phyloP scores from a whole-genome alignment of 2,888 invertebrate species.

The Calliphora vomitoria region DNA sequence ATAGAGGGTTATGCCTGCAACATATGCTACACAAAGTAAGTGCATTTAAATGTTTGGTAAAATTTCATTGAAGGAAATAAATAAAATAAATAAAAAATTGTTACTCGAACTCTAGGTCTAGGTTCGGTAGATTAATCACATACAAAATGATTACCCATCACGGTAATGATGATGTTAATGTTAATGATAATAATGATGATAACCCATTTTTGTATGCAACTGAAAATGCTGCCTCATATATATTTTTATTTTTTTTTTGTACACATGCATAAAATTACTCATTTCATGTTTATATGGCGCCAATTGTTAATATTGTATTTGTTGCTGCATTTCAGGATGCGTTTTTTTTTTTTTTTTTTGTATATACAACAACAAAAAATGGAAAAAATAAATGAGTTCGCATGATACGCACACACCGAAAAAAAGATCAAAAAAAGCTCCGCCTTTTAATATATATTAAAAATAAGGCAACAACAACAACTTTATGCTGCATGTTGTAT shows the following conservation, averaged over 20 bases:
- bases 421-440: slow-evolving; percentile 83
- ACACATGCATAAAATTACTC: slow-evolving; percentile 53
- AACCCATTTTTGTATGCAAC: slow-evolving; percentile 52
- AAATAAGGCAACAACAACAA: slow-evolving; percentile 16
- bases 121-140: slow-evolving; percentile 22
- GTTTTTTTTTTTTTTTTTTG: slow-evolving; percentile 58
- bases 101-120: not conserved
- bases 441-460: slow-evolving; percentile 81
- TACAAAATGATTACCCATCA: slow-evolving; percentile 29
- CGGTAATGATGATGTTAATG: slow-evolving; percentile 20
- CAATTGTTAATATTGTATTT: slow-evolving; percentile 61
- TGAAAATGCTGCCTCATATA: not conserved
- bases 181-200: slow-evolving; percentile 58
- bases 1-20: not conserved
- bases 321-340: slow-evolving; percentile 49
- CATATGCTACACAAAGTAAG: not conserved
- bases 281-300: slow-evolving; percentile 76
- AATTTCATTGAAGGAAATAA: not conserved
- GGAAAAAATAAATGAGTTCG: slow-evolving; percentile 63
- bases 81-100: not conserved
- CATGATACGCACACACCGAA: slow-evolving; percentile 74
- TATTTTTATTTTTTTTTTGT: not conserved
- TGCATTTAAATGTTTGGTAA: not conserved
- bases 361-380: slow-evolving; percentile 7
- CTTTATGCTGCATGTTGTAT: slow-evolving; percentile 26